Evolutionary conservation across 2,797 vertebrate genomes (phyloP), one percentile per base, ranked within the genome.

Genomic region (Lacerta viridis): DNA sequence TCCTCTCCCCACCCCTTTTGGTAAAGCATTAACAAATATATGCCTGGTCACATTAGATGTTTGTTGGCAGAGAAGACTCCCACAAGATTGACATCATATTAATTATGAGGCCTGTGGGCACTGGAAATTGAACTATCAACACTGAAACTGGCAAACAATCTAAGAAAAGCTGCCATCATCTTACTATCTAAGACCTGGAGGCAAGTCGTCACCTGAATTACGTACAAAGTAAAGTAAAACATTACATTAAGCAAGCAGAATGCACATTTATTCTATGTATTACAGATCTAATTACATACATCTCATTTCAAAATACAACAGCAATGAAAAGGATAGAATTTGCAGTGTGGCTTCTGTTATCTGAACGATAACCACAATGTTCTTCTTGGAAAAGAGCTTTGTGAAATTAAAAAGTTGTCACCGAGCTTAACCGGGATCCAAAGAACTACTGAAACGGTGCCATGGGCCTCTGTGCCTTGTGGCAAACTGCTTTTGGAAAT

Each of bases 171-270:
- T 79, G 89, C 64, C 29, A 80, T 89, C 87, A 88, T 89, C 82
- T 95, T 94, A 83, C 69, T 87, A 41, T 81, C 61, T 83, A 86
- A 87, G 84, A 93, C 77, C 84, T 87, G 41, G 85, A 87, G 89
- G 85, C 90, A 91, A 88, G 83, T 90, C 94, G 90, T 95, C 6
- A 29, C 87, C 92, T 93, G 89, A 92, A 92, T 76, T 84, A 80
- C 79, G 72, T 83, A 88, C 91, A 87, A 94, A 88, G 33, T 92
- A 88, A 94, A 87, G 27, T 46, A 86, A 94, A 94, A 87, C 84
- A 82, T 78, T 92, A 90, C 71, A 27, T 75, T 80, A 41, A 2
- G 1, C 66, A 90, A 93, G 87, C 93, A 91, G 90, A 94, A 85
- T 50, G 88, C 84, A 92, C 36, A 18, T 89, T 94, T 85, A 17